Evolutionary conservation across 2,113 vertebrate species (phyloP).

Genomic region (Cebidichthys violaceus): DNA sequence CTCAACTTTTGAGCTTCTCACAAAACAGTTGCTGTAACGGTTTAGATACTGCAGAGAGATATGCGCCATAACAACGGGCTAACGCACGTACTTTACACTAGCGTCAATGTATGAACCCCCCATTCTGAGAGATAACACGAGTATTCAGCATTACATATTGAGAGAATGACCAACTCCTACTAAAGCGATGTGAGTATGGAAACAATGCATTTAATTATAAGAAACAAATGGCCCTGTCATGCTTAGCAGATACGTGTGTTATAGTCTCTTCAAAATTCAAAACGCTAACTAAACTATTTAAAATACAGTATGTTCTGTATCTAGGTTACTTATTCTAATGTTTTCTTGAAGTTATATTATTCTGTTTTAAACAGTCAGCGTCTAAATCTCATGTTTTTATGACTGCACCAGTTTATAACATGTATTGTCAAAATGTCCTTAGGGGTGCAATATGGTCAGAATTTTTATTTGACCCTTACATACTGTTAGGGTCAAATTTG

Average conservation of each 20-base stretch:
- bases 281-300: background rate
- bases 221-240: too few species aligned
- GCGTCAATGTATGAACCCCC: too few species aligned
- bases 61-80: too few species aligned
- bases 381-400: too few species aligned
- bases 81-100: background rate
- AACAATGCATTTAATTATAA: background rate
- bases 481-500: too few species aligned
- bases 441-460: too few species aligned
- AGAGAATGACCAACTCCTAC: too few species aligned
- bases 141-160: background rate
- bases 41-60: background rate
- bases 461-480: too few species aligned
- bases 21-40: conserved; percentile 26
- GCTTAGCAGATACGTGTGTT: too few species aligned
- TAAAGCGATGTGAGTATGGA: background rate
- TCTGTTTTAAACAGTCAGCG: background rate
- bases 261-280: background rate
- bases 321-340: background rate
- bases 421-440: too few species aligned
- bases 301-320: background rate
- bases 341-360: background rate
- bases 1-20: background rate
- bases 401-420: too few species aligned
- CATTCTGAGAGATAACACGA: background rate